A percentile compares a stretch with the other conserved stretches of the same genome.
Evolutionary conservation across 2,888 invertebrate genomes (phyloP).

Genomic region (Diploptera punctata): DNA sequence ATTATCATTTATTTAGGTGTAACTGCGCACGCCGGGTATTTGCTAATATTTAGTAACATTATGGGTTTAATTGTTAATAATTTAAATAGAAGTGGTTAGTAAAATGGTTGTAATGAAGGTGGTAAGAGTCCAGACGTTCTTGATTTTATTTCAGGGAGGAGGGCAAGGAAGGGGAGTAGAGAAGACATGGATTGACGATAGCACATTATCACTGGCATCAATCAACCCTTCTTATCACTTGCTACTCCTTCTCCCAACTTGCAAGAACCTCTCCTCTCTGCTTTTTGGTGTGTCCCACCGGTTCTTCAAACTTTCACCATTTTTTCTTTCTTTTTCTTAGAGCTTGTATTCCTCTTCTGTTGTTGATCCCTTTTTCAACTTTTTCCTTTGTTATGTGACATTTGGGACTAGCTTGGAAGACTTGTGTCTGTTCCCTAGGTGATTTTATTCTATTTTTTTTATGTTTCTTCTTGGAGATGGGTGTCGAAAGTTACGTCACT

Average conservation of each 20-base stretch:
- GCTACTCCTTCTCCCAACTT: conserved; percentile 17
- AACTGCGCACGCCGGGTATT: no score
- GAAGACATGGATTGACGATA: conserved; percentile 61
- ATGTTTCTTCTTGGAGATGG: conserved; percentile 5
- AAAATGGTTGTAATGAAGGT: conserved; percentile 3
- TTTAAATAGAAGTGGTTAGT: no score
- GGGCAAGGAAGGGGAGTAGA: conserved; percentile 10
- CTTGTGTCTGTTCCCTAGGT: conserved; percentile 3
- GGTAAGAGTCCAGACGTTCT: no score
- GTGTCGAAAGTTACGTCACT: conserved; percentile 32
- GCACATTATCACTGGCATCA: conserved; percentile 61
- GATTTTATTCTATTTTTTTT: conserved; percentile 3
- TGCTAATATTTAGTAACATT: no score
- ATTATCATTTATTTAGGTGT: no score
- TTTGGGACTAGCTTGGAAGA: conserved; percentile 19
- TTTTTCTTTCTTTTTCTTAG: conserved; percentile 7
- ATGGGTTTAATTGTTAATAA: no score
- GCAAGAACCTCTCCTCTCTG: neutral
- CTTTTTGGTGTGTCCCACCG: conserved; percentile 7
- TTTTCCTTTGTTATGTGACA: conserved; percentile 31
- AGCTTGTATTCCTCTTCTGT: conserved; percentile 5
- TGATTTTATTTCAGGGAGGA: no score
- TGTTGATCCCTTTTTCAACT: conserved; percentile 19
- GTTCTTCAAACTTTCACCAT: conserved; percentile 24
- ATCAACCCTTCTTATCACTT: conserved; percentile 50